A percentile compares a stretch with the other conserved stretches of the same genome.
Conservation (phyloP, 2,113 vertebrate species). For the Cottus gobio region DNA sequence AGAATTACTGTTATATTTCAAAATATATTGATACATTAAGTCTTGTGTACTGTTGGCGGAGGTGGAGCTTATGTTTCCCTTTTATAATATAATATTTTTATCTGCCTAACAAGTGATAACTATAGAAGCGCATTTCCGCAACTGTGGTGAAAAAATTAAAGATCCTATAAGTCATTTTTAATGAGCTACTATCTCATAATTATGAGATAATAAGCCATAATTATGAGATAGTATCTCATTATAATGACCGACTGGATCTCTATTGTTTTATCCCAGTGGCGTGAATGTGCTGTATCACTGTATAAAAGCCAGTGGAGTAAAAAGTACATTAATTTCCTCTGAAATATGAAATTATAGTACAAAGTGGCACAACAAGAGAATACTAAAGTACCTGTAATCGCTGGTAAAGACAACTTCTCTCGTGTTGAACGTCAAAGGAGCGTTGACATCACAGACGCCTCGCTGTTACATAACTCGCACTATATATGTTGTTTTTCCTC, state of each 20-base stretch:
- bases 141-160: background rate
- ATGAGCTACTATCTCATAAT: no score
- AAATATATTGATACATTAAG: background rate
- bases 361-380: background rate
- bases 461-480: constrained; percentile 67
- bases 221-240: no score
- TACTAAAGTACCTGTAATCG: background rate
- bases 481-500: constrained; percentile 35
- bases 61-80: background rate
- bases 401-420: constrained; percentile 51
- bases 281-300: no score
- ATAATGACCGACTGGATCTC: background rate
- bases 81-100: no score
- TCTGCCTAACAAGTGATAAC: background rate
- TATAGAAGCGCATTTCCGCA: background rate
- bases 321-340: background rate
- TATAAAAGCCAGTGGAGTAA: background rate
- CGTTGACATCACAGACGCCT: constrained; percentile 63
- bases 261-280: background rate
- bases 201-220: no score
- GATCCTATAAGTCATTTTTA: no score
- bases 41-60: background rate
- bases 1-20: background rate
- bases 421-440: constrained; percentile 67
- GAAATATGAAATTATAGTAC: background rate